Evolutionary conservation across 2,888 invertebrate species (phyloP).

Genomic region (Ommatoiulus sabulosus): DNA sequence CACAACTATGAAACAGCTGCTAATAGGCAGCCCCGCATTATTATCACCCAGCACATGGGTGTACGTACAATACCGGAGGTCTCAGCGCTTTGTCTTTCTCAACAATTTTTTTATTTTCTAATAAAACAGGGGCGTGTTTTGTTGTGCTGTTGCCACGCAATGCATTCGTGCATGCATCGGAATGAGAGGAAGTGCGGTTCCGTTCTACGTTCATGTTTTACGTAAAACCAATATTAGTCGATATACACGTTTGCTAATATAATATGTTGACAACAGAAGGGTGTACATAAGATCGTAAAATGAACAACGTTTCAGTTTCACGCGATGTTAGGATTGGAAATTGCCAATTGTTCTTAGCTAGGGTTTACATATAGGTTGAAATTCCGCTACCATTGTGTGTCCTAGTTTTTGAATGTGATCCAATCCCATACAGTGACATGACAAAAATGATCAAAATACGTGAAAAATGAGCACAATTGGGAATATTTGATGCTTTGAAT

Average conservation of each 20-base stretch:
- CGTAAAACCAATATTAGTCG: conserved; percentile 1
- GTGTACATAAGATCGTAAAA: neutral
- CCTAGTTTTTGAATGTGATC: neutral
- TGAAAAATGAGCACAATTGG: neutral
- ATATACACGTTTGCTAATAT: neutral
- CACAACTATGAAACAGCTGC: neutral
- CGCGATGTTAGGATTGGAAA: neutral
- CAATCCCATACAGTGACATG: neutral
- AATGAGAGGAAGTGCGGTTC: neutral
- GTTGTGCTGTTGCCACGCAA: conserved; percentile 19
- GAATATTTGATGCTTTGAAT: neutral
- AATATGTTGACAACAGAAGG: conserved; percentile 25
- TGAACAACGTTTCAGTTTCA: neutral
- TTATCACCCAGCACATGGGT: neutral
- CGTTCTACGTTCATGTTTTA: neutral
- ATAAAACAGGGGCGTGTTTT: conserved; percentile 15
- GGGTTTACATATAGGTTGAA: neutral
- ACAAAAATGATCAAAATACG: too few species aligned
- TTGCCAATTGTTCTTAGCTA: neutral
- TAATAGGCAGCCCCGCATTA: neutral
- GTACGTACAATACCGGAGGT: neutral
- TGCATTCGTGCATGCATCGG: neutral
- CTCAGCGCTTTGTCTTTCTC: neutral
- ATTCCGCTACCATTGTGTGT: neutral
- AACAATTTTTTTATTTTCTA: conserved; percentile 1